A percentile compares a stretch with the other conserved stretches of the same genome.
These are phyloP conservation scores for Gymnocephalus cernua DNA, from an alignment of 2,113 vertebrate genomes.

Conservation along the genomic window DNA sequence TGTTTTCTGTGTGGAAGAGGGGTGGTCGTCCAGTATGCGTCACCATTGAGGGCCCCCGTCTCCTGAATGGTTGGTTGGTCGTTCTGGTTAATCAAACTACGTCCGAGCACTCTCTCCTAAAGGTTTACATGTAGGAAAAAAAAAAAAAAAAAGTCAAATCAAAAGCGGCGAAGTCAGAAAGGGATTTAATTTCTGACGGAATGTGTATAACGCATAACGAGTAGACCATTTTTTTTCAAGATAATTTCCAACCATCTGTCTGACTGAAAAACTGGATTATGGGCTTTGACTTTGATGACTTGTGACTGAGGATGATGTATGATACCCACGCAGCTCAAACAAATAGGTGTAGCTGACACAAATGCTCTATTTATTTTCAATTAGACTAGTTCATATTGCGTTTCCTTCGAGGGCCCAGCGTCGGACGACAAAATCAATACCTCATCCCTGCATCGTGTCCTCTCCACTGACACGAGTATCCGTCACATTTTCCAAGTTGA, in stretches of 20 bases:
- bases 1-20: too few relatives aligned
- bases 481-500: slow-evolving; percentile 26
- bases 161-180: too few relatives aligned
- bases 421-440: slow-evolving; percentile 71
- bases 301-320: slow-evolving; percentile 34
- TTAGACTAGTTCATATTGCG: slow-evolving; percentile 53
- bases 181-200: background rate
- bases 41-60: too few relatives aligned
- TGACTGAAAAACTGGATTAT: slow-evolving; percentile 1
- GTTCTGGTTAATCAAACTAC: too few relatives aligned
- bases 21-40: too few relatives aligned
- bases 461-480: slow-evolving; percentile 46
- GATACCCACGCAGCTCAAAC: slow-evolving; percentile 19
- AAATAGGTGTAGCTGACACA: slow-evolving; percentile 38
- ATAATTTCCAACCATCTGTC: background rate
- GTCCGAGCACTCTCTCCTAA: too few relatives aligned
- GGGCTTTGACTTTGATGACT: slow-evolving; percentile 1
- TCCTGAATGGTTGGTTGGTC: too few relatives aligned
- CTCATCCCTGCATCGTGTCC: slow-evolving; percentile 45
- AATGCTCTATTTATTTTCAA: slow-evolving; percentile 69
- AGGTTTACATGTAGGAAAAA: too few relatives aligned
- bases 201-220: background rate
- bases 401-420: slow-evolving; percentile 40
- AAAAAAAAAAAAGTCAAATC: too few relatives aligned
- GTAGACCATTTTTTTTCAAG: background rate